Evolutionary conservation across 2,113 vertebrate genomes (phyloP).

Genomic region (Passer montanus): DNA sequence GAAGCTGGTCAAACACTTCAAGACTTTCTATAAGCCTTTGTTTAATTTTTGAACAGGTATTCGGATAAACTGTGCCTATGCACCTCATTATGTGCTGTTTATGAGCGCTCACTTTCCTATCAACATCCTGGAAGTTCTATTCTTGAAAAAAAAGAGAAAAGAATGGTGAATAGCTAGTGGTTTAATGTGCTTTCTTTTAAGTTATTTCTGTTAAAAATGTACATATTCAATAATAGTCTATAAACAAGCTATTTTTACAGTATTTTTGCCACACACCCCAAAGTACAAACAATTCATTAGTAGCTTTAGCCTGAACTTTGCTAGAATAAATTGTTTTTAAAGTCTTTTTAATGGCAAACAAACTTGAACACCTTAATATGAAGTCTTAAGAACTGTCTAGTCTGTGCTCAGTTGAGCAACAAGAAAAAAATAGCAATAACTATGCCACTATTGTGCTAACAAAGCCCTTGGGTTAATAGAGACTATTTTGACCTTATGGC

Average conservation of each 20-base stretch:
- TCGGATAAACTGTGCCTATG: not conserved
- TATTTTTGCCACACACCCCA: not conserved
- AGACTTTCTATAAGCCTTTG: not conserved
- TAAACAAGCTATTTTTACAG: not conserved
- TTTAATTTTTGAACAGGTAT: not conserved
- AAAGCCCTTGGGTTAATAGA: not conserved
- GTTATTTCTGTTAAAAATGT: not conserved
- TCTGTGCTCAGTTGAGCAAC: not conserved
- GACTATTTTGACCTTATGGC: constrained; percentile 12
- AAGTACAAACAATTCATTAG: not conserved
- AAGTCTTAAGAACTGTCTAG: not conserved
- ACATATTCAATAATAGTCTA: not conserved
- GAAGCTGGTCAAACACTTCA: not conserved
- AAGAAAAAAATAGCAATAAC: not conserved
- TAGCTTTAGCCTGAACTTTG: not conserved
- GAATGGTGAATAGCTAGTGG: not conserved
- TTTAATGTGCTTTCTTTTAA: not conserved
- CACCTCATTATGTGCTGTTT: not conserved
- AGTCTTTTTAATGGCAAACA: not conserved
- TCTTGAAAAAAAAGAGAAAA: not conserved
- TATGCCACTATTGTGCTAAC: not conserved
- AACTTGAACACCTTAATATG: not conserved
- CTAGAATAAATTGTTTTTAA: not conserved
- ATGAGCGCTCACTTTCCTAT: not conserved
- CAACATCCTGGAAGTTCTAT: not conserved